phyloP scores from a whole-genome alignment of 2,113 vertebrate species.

The Heliornis fulica region DNA sequence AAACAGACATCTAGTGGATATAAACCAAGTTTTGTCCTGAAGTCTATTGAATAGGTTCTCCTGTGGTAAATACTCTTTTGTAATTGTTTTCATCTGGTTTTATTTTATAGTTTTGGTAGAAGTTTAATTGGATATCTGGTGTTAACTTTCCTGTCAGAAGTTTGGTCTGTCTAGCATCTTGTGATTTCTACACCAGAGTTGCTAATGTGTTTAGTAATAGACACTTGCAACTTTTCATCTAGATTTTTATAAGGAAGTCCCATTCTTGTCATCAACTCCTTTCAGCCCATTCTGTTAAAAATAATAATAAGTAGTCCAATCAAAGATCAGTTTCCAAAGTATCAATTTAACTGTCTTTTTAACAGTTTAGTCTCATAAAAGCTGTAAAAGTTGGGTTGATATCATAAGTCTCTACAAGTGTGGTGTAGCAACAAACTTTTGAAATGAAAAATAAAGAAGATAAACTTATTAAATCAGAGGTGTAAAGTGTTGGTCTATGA shows the following conservation, averaged over 20 bases:
- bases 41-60: neutral
- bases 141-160: neutral
- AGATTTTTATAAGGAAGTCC: conserved; percentile 13
- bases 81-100: neutral
- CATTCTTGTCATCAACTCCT: neutral
- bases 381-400: neutral
- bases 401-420: neutral
- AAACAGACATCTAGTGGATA: neutral
- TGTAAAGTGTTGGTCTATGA: conserved; percentile 37
- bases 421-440: neutral
- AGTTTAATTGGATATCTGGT: neutral
- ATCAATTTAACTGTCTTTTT: neutral
- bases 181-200: neutral
- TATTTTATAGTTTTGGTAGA: neutral
- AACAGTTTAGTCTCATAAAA: neutral
- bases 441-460: conserved; percentile 10
- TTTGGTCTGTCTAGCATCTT: neutral
- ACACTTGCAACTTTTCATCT: neutral
- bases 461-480: conserved; percentile 37
- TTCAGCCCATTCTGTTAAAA: neutral
- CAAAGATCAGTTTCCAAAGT: neutral
- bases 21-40: neutral
- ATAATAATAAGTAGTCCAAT: neutral
- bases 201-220: neutral
- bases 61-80: neutral